Base-by-base conservation (phyloP, 2,797 vertebrate genomes). In the Phyllotis vaccarum region DNA sequence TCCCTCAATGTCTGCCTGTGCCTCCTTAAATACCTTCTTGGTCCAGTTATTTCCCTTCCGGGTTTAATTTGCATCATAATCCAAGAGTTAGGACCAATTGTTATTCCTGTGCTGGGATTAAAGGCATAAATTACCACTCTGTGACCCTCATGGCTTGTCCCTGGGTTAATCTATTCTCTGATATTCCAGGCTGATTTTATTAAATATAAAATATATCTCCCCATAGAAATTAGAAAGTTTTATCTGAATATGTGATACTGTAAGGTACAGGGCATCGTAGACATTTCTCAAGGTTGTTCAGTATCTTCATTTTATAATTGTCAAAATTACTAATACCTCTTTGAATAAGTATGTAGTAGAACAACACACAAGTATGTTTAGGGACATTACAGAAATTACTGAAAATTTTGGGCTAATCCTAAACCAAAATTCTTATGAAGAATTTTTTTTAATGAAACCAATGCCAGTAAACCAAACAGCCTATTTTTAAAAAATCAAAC, bases 301-400 rank as follows among this genome's bases (percentile, higher is more conserved):
- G 13, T 75, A 27, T 27, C 56, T 76, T 75, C 29, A 89, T 75
- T 62, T 75, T 89, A 46, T 60, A 89, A 75, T 24, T 60, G 19
- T 60, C 86, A n/a, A 75, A 46, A 37, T 16, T 75, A 40, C 62
- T 46, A 76, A 76, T 31, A 89, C 12, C 24, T 60, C 40, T n/a
- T n/a, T 62, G 72, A 49, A 62, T 49, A 58, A 87, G 60, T 46
- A 58, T 46, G 21, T 46, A 46, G 37, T 43, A 62, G 21, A 62
- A 76, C 75, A 62, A 49, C 21, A 74, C 21, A 6, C 12, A 89
- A 89, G 72, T 27, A 76, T 89, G 40, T 62, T 75, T 60, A 49
- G 56, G 43, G 56, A 46, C 86, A 76, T 76, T 89, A 74, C 40
- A 62, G 86, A 89, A 89, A 76, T 46, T 89, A 29, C 86, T 89